Evolutionary conservation across 2,797 vertebrate genomes (phyloP).

Genomic region (Schizothorax lantsangensis): DNA sequence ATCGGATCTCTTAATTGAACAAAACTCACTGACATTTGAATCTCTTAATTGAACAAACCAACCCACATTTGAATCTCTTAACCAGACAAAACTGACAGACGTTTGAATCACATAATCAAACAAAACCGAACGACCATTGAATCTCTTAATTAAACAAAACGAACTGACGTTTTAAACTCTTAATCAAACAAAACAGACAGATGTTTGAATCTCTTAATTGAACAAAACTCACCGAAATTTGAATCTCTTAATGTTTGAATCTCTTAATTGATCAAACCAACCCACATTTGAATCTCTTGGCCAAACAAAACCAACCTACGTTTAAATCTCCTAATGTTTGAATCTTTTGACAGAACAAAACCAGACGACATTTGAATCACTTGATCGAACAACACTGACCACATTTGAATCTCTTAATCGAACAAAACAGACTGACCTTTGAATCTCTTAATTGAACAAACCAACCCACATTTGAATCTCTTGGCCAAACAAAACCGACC

Average conservation of each 20-base stretch:
- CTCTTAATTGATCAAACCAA: too few relatives aligned
- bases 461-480: background rate
- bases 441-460: background rate
- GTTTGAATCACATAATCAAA: background rate
- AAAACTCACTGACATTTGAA: background rate
- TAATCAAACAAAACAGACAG: fast-evolving
- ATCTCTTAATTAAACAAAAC: background rate
- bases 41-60: background rate
- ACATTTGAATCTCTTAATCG: background rate
- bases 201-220: background rate
- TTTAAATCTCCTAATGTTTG: too few relatives aligned
- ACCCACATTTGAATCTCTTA: background rate
- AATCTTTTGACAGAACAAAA: too few relatives aligned
- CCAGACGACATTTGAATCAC: too few relatives aligned
- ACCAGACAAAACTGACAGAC: fast-evolving
- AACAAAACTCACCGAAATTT: fast-evolving
- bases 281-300: too few relatives aligned
- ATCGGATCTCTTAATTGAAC: background rate
- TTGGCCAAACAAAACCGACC: too few relatives aligned
- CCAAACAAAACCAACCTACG: too few relatives aligned
- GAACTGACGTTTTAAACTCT: too few relatives aligned
- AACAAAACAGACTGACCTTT: background rate
- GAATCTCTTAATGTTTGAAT: too few relatives aligned
- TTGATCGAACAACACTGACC: too few relatives aligned
- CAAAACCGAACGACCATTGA: too few relatives aligned